Conservation (phyloP, 2,113 vertebrate genomes). For the Grus americana region DNA sequence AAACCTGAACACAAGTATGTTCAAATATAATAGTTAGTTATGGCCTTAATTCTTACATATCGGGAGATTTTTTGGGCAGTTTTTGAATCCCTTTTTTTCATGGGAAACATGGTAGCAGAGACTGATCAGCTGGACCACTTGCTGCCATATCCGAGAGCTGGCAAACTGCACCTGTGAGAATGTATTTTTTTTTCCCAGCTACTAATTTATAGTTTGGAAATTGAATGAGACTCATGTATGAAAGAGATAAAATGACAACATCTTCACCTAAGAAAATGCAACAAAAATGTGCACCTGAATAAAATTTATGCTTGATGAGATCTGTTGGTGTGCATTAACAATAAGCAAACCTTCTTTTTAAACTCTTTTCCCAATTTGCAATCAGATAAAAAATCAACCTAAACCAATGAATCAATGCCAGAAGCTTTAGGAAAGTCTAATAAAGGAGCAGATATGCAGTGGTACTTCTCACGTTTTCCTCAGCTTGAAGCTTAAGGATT, state of each 20-base stretch:
- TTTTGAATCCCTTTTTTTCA: neutral
- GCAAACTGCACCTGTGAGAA: neutral
- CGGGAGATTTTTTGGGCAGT: neutral
- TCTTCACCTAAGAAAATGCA: neutral
- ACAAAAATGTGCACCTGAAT: neutral
- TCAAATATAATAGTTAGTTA: neutral
- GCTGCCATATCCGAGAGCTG: neutral
- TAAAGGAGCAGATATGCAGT: neutral
- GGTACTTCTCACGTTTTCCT: neutral
- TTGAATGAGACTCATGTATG: neutral
- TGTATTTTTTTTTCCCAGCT: neutral
- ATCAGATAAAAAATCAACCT: neutral
- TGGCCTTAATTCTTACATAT: neutral
- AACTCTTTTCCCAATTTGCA: neutral
- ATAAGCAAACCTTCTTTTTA: neutral
- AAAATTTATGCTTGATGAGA: neutral
- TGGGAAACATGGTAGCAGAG: neutral
- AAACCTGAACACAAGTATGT: neutral
- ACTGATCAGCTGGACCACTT: neutral
- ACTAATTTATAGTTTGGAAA: neutral
- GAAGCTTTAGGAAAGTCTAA: neutral
- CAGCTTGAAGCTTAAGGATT: neutral
- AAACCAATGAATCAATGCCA: neutral
- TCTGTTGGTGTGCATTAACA: neutral
- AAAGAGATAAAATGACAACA: neutral